Conservation (phyloP, 2,888 invertebrate species). For the Prionchulus punctatus region DNA sequence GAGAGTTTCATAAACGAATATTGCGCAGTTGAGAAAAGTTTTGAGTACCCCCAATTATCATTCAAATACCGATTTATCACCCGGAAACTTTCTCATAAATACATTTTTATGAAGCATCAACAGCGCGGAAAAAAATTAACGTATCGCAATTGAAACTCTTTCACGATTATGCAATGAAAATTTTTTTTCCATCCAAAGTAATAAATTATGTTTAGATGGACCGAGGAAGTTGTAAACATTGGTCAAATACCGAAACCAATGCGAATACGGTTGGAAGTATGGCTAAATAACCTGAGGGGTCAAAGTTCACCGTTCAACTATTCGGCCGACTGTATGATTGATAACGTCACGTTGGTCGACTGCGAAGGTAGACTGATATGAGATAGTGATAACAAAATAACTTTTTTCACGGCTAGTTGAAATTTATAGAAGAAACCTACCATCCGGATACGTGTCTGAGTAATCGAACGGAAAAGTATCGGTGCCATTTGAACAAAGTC, state of each 20-base stretch:
- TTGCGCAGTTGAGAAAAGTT: no score
- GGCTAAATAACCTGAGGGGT: constrained; percentile 1
- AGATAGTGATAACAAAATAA: background rate
- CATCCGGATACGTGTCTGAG: constrained; percentile 5
- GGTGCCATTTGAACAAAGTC: background rate
- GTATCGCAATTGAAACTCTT: no score
- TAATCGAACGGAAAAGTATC: constrained; percentile 1
- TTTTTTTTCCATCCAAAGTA: no score
- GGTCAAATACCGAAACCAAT: constrained; percentile 1
- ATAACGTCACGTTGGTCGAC: constrained; percentile 6
- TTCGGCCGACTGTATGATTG: constrained; percentile 4
- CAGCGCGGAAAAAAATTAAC: no score
- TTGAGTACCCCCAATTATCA: no score
- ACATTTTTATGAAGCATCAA: no score
- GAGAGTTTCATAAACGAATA: no score
- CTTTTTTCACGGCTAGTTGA: background rate
- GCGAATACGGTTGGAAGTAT: constrained; percentile 9
- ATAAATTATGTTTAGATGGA: no score
- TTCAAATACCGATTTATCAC: no score
- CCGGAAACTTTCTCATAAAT: no score
- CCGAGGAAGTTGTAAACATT: background rate
- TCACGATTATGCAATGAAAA: no score
- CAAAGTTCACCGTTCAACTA: background rate
- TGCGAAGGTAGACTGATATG: constrained; percentile 8
- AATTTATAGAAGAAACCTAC: constrained; percentile 7